A percentile compares a stretch with the other conserved stretches of the same genome.
Conservation (phyloP, 1,140 invertebrate genomes). For the Papilio polytes region DNA sequence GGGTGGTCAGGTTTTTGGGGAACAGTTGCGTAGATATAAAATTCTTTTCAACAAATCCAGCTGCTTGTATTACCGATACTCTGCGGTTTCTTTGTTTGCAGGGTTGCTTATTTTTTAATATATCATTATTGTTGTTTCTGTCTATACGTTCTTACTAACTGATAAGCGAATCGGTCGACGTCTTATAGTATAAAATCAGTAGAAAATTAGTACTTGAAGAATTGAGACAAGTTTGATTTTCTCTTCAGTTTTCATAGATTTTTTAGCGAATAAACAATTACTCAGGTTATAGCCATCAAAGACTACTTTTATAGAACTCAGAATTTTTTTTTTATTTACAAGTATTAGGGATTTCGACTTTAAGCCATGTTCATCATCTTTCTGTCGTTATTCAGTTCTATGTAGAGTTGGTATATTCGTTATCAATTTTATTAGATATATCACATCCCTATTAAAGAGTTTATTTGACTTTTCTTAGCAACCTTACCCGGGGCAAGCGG, state of each 20-base stretch:
- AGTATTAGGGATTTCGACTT: too few species aligned
- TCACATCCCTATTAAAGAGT: background rate
- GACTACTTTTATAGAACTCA: too few species aligned
- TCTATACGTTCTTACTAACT: background rate
- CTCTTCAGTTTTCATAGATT: too few species aligned
- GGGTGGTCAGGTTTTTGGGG: constrained; percentile 12
- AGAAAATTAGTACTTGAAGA: too few species aligned
- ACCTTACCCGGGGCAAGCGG: constrained; percentile 29
- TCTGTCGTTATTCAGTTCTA: background rate
- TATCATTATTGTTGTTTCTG: background rate
- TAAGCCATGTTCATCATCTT: background rate
- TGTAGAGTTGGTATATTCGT: background rate
- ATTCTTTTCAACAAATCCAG: constrained; percentile 25
- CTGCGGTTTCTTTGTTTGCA: constrained; percentile 31
- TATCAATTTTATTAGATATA: background rate
- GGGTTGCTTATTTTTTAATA: constrained; percentile 4
- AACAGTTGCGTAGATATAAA: constrained; percentile 28
- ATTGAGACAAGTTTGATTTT: too few species aligned
- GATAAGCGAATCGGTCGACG: background rate
- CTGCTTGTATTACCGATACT: constrained; percentile 17
- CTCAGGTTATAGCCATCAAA: too few species aligned
- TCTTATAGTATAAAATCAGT: too few species aligned
- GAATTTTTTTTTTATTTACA: too few species aligned
- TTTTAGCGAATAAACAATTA: too few species aligned
- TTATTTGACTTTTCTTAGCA: constrained; percentile 22